A percentile compares a stretch with the other conserved stretches of the same genome.
phyloP scores from a whole-genome alignment of 1,140 invertebrate species.

The Galleria mellonella region DNA sequence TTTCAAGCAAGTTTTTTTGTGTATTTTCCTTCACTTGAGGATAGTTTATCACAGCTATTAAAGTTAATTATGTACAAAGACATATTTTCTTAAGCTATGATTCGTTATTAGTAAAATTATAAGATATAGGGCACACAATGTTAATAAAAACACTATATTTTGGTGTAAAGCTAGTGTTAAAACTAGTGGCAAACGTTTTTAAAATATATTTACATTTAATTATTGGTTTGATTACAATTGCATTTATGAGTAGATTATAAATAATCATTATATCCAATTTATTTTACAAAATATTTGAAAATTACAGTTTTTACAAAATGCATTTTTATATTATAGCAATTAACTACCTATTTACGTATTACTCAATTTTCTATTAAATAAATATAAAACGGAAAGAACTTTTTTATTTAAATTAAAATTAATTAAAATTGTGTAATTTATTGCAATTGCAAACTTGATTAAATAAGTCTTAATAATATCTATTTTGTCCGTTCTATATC shows the following conservation, averaged over 20 bases:
- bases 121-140: constrained; percentile 25
- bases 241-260: too few relatives aligned
- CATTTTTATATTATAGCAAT: not conserved
- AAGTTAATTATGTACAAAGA: constrained; percentile 33
- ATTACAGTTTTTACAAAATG: constrained; percentile 3
- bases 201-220: constrained; percentile 31
- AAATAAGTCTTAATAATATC: too few relatives aligned
- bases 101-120: constrained; percentile 11
- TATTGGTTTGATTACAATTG: not conserved
- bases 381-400: too few relatives aligned
- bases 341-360: not conserved
- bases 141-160: constrained; percentile 47
- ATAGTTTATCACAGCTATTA: constrained; percentile 69
- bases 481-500: too few relatives aligned
- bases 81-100: constrained; percentile 19
- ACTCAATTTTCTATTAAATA: too few relatives aligned
- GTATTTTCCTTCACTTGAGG: constrained; percentile 25
- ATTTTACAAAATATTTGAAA: not conserved
- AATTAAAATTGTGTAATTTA: too few relatives aligned
- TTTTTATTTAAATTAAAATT: too few relatives aligned
- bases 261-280: too few relatives aligned
- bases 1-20: constrained; percentile 5
- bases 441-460: too few relatives aligned
- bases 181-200: constrained; percentile 54
- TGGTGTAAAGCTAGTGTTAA: constrained; percentile 63